phyloP scores from a whole-genome alignment of 2,113 vertebrate species.

The Eublepharis macularius region DNA sequence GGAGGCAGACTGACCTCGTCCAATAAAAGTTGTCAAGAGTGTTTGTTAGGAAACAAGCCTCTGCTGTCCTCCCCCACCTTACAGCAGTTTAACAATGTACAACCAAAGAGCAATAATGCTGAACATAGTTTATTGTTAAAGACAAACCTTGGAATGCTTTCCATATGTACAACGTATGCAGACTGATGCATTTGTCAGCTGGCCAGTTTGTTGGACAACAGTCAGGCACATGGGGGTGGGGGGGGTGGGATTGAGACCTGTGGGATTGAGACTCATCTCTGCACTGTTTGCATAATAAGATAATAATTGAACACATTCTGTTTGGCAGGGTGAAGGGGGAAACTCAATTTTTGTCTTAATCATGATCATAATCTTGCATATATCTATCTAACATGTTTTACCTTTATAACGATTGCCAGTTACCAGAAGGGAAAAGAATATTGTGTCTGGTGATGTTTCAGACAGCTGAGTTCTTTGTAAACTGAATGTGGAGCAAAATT shows the following conservation, averaged over 20 bases:
- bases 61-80: background rate
- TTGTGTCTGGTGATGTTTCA: background rate
- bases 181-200: slow-evolving; percentile 17
- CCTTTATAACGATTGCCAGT: background rate
- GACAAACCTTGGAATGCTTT: slow-evolving; percentile 27
- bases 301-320: slow-evolving; percentile 3
- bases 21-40: background rate
- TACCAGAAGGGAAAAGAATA: background rate
- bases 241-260: background rate
- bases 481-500: background rate
- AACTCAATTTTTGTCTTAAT: background rate
- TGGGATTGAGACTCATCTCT: background rate
- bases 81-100: background rate
- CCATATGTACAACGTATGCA: slow-evolving; percentile 18
- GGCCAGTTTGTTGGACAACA: slow-evolving; percentile 13
- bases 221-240: slow-evolving; percentile 3
- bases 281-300: slow-evolving; percentile 9
- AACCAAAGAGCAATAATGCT: slow-evolving; percentile 4
- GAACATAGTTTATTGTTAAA: slow-evolving; percentile 13
- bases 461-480: background rate
- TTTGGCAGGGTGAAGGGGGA: background rate
- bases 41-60: background rate
- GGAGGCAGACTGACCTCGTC: background rate
- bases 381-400: background rate
- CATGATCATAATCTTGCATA: background rate